Conservation (phyloP, 2,888 invertebrate species). For the Hoplodrina ambigua region DNA sequence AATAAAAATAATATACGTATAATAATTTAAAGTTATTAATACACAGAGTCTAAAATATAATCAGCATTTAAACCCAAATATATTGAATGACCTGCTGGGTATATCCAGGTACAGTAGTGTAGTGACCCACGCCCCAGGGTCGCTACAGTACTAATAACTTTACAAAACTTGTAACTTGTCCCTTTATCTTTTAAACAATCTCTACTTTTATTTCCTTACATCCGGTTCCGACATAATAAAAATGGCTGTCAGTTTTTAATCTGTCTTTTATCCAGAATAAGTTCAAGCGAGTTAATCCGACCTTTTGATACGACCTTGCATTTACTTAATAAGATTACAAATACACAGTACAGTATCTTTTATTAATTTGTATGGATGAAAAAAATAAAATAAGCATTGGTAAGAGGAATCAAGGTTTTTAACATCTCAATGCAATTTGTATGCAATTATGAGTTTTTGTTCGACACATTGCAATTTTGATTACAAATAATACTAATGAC, state of each 20-base stretch:
- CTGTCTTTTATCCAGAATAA: slow-evolving; percentile 50
- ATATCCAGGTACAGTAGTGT: too few relatives aligned
- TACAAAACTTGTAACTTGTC: slow-evolving; percentile 29
- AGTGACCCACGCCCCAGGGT: too few relatives aligned
- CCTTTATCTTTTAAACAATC: slow-evolving; percentile 32
- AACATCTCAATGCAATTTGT: slow-evolving; percentile 22
- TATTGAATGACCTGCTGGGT: too few relatives aligned
- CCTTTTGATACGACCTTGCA: slow-evolving; percentile 66
- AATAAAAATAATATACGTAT: too few relatives aligned
- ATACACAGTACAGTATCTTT: slow-evolving; percentile 15
- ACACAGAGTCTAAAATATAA: too few relatives aligned
- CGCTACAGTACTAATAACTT: too few relatives aligned
- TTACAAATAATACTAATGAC: not conserved
- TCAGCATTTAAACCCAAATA: too few relatives aligned
- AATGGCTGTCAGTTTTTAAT: slow-evolving; percentile 40
- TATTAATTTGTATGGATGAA: slow-evolving; percentile 15
- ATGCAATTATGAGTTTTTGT: slow-evolving; percentile 14
- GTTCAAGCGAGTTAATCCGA: slow-evolving; percentile 58
- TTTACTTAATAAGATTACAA: slow-evolving; percentile 61
- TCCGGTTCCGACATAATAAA: slow-evolving; percentile 59
- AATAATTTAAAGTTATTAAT: too few relatives aligned
- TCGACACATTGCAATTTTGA: slow-evolving; percentile 2
- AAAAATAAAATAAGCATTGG: slow-evolving; percentile 19
- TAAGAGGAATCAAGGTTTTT: slow-evolving; percentile 44
- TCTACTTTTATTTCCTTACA: slow-evolving; percentile 39